phyloP scores from a whole-genome alignment of 92 coral and sea anemone species.

The Zoanthus solanderi region DNA sequence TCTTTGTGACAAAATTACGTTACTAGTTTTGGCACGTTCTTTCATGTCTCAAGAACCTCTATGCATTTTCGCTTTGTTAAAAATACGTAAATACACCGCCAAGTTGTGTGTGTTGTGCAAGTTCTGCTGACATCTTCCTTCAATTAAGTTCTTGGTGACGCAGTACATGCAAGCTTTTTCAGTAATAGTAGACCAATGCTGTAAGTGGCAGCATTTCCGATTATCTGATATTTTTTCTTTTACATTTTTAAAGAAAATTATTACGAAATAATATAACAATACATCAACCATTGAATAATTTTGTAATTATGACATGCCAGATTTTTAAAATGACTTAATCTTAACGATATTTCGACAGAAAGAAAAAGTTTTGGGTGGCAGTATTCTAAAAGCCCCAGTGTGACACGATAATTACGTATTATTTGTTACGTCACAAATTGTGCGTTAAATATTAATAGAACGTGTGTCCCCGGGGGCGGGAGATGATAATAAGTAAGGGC shows the following conservation, averaged over 20 bases:
- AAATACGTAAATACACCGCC: background rate
- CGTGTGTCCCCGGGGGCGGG: conserved; percentile 71
- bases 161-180: background rate
- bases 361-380: conserved; percentile 20
- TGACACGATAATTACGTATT: conserved; percentile 53
- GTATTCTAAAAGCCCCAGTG: conserved; percentile 27
- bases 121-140: background rate
- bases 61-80: conserved; percentile 7
- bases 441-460: conserved; percentile 81
- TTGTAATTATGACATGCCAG: background rate
- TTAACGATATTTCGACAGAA: conserved; percentile 12
- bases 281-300: background rate
- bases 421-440: conserved; percentile 73
- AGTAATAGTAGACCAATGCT: background rate
- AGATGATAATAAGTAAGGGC: conserved; percentile 31
- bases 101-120: background rate
- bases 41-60: background rate
- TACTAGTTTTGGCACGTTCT: background rate
- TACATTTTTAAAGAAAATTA: background rate
- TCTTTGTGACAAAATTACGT: background rate
- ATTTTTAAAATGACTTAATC: background rate
- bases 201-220: background rate
- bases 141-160: background rate
- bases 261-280: background rate
- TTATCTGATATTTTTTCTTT: background rate